Conservation (phyloP, 2,888 invertebrate species). For the Phengaris alcon region DNA sequence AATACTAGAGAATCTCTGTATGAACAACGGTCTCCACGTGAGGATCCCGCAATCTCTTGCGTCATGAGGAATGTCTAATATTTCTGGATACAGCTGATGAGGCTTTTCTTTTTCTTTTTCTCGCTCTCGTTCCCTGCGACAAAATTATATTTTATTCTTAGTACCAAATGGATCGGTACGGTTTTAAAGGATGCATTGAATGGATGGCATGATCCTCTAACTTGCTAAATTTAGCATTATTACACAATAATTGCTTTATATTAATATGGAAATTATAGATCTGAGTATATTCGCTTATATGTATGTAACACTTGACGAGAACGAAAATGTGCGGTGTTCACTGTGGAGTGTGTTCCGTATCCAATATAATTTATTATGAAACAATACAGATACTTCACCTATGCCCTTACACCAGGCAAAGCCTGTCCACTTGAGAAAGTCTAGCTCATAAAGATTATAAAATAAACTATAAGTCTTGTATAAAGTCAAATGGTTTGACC, state of each 20-base stretch:
- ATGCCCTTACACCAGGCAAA: not conserved
- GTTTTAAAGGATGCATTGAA: not conserved
- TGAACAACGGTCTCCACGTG: conserved; percentile 89
- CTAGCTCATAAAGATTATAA: not conserved
- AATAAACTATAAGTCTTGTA: not conserved
- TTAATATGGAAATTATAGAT: not conserved
- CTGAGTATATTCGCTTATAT: not conserved
- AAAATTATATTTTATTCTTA: too few relatives aligned
- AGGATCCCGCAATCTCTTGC: conserved; percentile 93
- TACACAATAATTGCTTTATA: not conserved
- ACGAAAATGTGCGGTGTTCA: not conserved
- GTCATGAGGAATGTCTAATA: conserved; percentile 83
- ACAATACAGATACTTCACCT: not conserved
- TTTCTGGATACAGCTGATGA: conserved; percentile 79
- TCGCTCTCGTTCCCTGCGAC: conserved; percentile 68
- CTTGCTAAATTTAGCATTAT: not conserved
- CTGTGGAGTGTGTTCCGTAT: too few relatives aligned
- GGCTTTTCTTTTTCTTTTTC: conserved; percentile 81
- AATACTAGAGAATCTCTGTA: conserved; percentile 93
- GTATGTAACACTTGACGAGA: not conserved
- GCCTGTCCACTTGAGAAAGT: not conserved
- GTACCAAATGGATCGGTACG: not conserved
- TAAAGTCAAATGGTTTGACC: conserved; percentile 25
- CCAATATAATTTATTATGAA: not conserved
- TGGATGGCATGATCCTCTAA: not conserved